phyloP scores from a whole-genome alignment of 2,797 vertebrate species.

The Mus minutoides region DNA sequence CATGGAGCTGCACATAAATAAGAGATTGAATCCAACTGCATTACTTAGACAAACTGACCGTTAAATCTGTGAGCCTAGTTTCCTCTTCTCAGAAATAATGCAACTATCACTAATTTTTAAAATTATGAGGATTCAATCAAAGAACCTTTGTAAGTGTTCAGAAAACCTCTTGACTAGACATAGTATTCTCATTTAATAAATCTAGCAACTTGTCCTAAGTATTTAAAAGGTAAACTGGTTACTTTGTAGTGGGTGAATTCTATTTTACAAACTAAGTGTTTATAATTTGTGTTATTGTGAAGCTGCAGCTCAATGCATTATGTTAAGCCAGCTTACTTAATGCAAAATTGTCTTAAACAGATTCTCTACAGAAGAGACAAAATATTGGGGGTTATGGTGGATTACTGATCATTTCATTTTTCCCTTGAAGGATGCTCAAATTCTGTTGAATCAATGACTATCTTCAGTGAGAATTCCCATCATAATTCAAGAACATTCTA shows the following conservation, averaged over 20 bases:
- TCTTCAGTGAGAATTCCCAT: neutral
- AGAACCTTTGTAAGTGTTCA: neutral
- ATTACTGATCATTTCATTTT: neutral
- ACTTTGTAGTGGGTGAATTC: neutral
- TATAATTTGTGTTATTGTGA: neutral
- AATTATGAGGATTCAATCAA: neutral
- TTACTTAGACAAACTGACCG: neutral
- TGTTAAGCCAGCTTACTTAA: neutral
- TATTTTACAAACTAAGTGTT: neutral
- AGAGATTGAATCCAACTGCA: neutral
- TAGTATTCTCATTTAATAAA: neutral
- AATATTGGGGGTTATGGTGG: neutral
- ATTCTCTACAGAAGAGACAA: neutral
- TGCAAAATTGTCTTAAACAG: neutral
- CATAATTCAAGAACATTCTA: neutral
- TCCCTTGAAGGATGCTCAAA: neutral
- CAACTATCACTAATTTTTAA: neutral
- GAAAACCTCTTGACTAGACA: neutral
- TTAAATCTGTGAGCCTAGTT: neutral
- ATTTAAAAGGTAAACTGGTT: neutral
- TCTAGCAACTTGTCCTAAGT: neutral
- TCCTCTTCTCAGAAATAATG: neutral
- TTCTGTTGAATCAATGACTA: neutral
- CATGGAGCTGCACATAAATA: no score
- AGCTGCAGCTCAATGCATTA: neutral